Conservation (phyloP, 2,797 vertebrate species). For the Dermochelys coriacea region DNA sequence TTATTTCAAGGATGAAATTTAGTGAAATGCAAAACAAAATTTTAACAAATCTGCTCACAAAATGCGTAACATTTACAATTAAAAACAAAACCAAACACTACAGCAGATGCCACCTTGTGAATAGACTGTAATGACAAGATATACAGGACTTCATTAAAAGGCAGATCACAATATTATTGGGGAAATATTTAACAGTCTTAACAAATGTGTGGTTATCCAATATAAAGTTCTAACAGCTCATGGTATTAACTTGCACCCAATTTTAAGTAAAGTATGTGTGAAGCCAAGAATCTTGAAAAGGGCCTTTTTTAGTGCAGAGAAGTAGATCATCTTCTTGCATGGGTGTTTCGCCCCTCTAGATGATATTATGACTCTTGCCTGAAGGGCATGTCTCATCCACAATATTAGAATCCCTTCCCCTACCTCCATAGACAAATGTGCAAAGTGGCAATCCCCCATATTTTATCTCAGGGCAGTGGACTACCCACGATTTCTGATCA, state of each 20-base stretch:
- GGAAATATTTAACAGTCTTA: rapidly evolving
- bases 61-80: neutral
- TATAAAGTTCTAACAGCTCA: neutral
- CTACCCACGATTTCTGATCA: slow-evolving; percentile 3
- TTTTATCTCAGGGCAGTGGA: neutral
- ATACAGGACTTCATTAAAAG: rapidly evolving
- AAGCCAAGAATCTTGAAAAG: rapidly evolving
- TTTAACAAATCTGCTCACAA: neutral
- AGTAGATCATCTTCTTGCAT: neutral
- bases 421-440: neutral
- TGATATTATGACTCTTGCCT: neutral
- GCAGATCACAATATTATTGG: neutral
- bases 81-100: neutral
- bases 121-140: rapidly evolving
- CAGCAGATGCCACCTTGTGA: neutral
- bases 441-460: neutral
- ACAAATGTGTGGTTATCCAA: neutral
- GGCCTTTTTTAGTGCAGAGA: neutral
- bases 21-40: neutral
- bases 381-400: neutral
- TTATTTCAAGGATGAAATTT: slow-evolving; percentile 37
- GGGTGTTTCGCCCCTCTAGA: neutral
- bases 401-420: neutral
- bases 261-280: neutral
- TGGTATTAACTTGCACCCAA: neutral